These are phyloP conservation scores for Andrena marginata DNA, from an alignment of 2,888 invertebrate species.

Conservation along the genomic window DNA sequence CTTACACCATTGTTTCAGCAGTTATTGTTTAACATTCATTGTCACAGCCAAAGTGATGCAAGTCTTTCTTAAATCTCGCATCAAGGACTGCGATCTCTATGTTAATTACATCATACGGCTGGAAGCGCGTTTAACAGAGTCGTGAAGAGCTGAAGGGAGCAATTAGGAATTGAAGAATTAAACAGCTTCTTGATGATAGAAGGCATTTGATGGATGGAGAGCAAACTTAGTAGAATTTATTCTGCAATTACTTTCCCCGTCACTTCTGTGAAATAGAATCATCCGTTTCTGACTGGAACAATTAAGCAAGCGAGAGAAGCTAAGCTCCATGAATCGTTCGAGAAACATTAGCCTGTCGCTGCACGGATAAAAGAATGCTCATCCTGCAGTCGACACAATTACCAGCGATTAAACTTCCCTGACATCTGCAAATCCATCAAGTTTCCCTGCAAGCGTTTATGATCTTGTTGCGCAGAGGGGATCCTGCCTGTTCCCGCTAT, in stretches of 20 bases:
- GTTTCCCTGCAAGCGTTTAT: slow-evolving; percentile 1
- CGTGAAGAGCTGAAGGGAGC: neutral
- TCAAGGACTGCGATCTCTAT: slow-evolving; percentile 33
- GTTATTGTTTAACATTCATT: slow-evolving; percentile 53
- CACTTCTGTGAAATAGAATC: neutral
- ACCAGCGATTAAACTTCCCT: slow-evolving; percentile 16
- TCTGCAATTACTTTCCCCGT: neutral
- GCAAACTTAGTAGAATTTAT: neutral
- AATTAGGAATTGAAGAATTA: neutral
- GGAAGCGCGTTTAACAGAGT: neutral
- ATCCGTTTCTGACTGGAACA: neutral
- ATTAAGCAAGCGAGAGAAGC: neutral
- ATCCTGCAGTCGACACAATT: slow-evolving; percentile 6
- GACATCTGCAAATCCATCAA: slow-evolving; percentile 9
- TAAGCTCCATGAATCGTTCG: neutral
- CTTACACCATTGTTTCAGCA: slow-evolving; percentile 39
- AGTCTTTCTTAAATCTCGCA: slow-evolving; percentile 25
- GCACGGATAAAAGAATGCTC: neutral
- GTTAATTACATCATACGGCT: slow-evolving; percentile 17
- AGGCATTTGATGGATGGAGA: neutral
- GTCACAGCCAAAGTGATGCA: slow-evolving; percentile 51
- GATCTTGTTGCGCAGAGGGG: slow-evolving; percentile 18
- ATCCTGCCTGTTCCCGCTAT: neutral
- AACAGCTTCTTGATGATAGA: neutral
- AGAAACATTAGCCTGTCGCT: neutral